phyloP scores from a whole-genome alignment of 2,113 vertebrate species.

The Zosterops borbonicus region DNA sequence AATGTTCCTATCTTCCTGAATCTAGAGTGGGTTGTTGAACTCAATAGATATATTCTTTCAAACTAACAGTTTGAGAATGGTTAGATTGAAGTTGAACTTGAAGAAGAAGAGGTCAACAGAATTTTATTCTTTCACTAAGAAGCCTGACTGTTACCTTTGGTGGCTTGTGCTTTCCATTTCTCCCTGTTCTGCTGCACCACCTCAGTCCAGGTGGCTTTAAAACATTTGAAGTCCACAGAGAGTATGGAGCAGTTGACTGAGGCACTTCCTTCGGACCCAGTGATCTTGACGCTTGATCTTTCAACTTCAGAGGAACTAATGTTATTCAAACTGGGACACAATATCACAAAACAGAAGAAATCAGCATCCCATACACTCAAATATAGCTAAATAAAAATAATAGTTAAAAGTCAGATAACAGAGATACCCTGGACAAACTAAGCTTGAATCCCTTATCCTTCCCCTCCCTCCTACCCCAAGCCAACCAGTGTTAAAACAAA shows the following conservation, averaged over 20 bases:
- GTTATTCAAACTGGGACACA: slow-evolving; percentile 83
- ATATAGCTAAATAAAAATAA: background rate
- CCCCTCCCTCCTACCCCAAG: background rate
- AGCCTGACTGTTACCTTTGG: slow-evolving; percentile 83
- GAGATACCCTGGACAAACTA: background rate
- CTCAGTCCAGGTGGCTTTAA: slow-evolving; percentile 92
- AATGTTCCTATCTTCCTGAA: background rate
- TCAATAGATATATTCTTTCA: background rate
- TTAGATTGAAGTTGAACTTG: background rate
- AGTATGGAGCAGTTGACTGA: slow-evolving; percentile 86
- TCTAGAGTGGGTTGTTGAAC: background rate
- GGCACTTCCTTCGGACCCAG: slow-evolving; percentile 85
- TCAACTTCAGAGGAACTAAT: slow-evolving; percentile 86
- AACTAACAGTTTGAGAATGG: background rate
- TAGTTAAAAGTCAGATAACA: background rate
- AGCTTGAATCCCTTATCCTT: background rate
- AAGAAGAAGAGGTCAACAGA: background rate
- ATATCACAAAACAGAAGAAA: background rate
- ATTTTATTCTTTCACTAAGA: background rate
- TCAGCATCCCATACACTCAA: background rate
- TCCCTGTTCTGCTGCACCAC: slow-evolving; percentile 92
- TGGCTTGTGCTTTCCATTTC: slow-evolving; percentile 90
- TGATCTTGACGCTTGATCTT: slow-evolving; percentile 85
- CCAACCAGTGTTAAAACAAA: background rate
- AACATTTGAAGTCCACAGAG: slow-evolving; percentile 90